Percentiles rank a stretch among this genome's conserved stretches.
Evolutionary conservation across 2,888 invertebrate genomes (phyloP).

Genomic region (Agonum fuliginosum): DNA sequence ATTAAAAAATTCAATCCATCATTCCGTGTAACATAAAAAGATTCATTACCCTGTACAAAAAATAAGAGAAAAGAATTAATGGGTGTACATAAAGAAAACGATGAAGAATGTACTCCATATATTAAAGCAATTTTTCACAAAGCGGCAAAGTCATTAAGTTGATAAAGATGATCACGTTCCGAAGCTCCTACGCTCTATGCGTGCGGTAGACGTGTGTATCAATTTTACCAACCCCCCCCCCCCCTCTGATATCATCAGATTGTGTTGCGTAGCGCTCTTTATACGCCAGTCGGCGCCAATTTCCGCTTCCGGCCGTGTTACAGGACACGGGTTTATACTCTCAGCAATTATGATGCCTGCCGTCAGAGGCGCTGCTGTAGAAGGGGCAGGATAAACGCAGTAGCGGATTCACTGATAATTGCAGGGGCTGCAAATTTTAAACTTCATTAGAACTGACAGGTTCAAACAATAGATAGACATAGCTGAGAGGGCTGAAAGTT

Average conservation of each 20-base stretch:
- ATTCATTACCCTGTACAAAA: slow-evolving; percentile 25
- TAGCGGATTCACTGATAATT: too few species aligned
- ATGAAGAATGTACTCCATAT: slow-evolving; percentile 46
- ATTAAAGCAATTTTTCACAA: slow-evolving; percentile 51
- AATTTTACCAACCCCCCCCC: slow-evolving; percentile 24
- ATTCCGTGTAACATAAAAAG: slow-evolving; percentile 18
- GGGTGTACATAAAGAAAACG: slow-evolving; percentile 40
- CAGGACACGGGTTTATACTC: slow-evolving; percentile 74
- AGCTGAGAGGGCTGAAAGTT: too few species aligned
- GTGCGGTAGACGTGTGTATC: slow-evolving; percentile 49
- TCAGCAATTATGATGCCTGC: slow-evolving; percentile 69
- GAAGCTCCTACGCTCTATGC: too few species aligned
- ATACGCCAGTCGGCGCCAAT: slow-evolving; percentile 72
- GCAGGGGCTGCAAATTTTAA: too few species aligned
- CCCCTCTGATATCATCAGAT: slow-evolving; percentile 31
- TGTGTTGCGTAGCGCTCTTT: slow-evolving; percentile 67
- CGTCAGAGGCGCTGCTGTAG: slow-evolving; percentile 28
- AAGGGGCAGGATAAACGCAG: background rate
- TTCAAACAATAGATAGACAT: too few species aligned
- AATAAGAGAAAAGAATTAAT: slow-evolving; percentile 32
- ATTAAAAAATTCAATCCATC: background rate
- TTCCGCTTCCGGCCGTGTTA: slow-evolving; percentile 73
- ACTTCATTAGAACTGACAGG: too few species aligned
- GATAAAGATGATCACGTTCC: slow-evolving; percentile 50
- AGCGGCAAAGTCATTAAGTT: slow-evolving; percentile 44